Conservation (phyloP, 1,140 invertebrate species). For the Linepithema humile region DNA sequence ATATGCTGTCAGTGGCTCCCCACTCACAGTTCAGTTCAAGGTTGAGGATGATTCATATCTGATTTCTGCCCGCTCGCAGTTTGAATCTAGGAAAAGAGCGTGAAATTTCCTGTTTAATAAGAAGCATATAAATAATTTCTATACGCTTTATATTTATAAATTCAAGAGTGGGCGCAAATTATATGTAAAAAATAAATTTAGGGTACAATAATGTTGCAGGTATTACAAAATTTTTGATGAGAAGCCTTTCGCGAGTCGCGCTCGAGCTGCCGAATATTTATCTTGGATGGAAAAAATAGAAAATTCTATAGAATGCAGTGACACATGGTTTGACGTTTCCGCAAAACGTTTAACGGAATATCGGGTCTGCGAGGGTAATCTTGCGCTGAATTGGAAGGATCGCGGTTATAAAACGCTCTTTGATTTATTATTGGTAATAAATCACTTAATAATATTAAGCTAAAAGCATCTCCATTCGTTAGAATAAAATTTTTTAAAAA, state of each 20-base stretch:
- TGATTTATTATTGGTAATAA: conserved; percentile 85
- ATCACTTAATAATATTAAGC: background rate
- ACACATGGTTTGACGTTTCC: conserved; percentile 87
- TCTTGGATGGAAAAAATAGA: conserved; percentile 85
- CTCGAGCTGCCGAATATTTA: conserved; percentile 82
- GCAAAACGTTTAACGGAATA: conserved; percentile 85
- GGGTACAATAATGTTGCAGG: conserved; percentile 73
- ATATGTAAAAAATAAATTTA: background rate
- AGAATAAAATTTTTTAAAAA: background rate
- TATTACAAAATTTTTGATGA: conserved; percentile 74
- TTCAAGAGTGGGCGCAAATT: background rate
- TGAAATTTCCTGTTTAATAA: background rate
- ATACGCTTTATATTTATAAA: no score
- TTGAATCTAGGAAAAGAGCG: background rate
- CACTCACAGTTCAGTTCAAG: conserved; percentile 51
- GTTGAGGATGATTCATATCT: conserved; percentile 53
- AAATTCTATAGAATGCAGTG: conserved; percentile 85
- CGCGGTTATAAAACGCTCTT: conserved; percentile 86
- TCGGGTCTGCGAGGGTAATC: conserved; percentile 86
- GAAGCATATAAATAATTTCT: no score
- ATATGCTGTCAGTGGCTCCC: conserved; percentile 44
- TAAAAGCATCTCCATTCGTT: background rate
- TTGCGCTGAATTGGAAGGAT: conserved; percentile 86
- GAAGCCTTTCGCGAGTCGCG: conserved; percentile 66
- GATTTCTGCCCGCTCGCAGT: background rate